Percentiles rank a stretch among this genome's conserved stretches.
Evolutionary conservation across 2,888 invertebrate species (phyloP).

Genomic region (Oligia fasciuncula): DNA sequence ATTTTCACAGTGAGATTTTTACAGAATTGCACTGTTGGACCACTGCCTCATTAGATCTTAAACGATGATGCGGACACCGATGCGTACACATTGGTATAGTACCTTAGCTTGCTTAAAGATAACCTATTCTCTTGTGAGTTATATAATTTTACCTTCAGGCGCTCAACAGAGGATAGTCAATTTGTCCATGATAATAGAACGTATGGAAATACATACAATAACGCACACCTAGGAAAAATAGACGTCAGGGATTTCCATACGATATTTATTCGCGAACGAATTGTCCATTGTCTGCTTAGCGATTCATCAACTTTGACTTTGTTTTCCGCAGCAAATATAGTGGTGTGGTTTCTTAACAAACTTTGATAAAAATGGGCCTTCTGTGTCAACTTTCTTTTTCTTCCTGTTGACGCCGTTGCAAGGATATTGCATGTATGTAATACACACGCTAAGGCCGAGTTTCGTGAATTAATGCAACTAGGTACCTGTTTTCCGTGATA

Average conservation of each 20-base stretch:
- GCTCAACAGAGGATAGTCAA: background rate
- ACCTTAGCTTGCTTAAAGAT: background rate
- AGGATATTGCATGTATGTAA: slow-evolving; percentile 66
- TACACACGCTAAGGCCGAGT: slow-evolving; percentile 49
- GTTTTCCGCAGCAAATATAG: too few relatives aligned
- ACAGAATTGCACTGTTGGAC: background rate
- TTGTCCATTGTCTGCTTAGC: too few relatives aligned
- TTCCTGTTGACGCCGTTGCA: slow-evolving; percentile 68
- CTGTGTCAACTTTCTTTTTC: slow-evolving; percentile 13
- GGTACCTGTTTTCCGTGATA: slow-evolving; percentile 54
- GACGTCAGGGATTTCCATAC: too few relatives aligned
- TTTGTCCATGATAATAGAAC: too few relatives aligned
- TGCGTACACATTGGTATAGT: background rate
- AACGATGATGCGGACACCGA: background rate
- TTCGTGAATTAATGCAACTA: slow-evolving; percentile 53
- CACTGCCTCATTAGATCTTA: background rate
- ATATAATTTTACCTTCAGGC: background rate
- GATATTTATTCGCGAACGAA: too few relatives aligned
- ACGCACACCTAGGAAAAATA: too few relatives aligned
- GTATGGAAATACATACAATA: too few relatives aligned
- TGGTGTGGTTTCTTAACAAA: background rate
- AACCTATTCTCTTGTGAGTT: background rate
- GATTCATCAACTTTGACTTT: too few relatives aligned
- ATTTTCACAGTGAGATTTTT: too few relatives aligned
- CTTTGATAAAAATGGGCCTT: slow-evolving; percentile 1